Conservation (phyloP, 2,888 invertebrate genomes). For the Drosophila putrida region DNA sequence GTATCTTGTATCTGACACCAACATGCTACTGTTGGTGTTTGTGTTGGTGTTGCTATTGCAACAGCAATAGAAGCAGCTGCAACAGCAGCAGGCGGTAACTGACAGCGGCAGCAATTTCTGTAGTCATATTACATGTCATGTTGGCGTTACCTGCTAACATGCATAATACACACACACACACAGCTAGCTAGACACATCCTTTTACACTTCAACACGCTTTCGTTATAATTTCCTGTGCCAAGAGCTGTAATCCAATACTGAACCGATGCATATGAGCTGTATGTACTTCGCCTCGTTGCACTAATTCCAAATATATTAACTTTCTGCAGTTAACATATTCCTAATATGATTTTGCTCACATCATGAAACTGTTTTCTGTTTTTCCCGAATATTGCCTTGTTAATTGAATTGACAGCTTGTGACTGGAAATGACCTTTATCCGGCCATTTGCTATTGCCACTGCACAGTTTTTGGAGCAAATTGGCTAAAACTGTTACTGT, state of each 20-base stretch:
- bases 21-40: constrained; percentile 48
- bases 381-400: constrained; percentile 44
- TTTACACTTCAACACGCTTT: constrained; percentile 74
- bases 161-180: constrained; percentile 31
- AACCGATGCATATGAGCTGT: not conserved
- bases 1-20: constrained; percentile 66
- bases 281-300: constrained; percentile 6
- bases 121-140: constrained; percentile 75
- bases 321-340: constrained; percentile 43
- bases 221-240: constrained; percentile 71
- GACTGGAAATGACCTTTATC: constrained; percentile 54
- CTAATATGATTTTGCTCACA: constrained; percentile 15
- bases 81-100: constrained; percentile 11
- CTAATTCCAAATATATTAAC: constrained; percentile 53
- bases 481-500: constrained; percentile 30
- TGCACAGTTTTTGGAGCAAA: constrained; percentile 31
- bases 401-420: constrained; percentile 53
- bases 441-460: constrained; percentile 39
- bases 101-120: constrained; percentile 54
- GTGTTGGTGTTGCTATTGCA: constrained; percentile 23
- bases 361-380: constrained; percentile 18
- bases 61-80: not conserved
- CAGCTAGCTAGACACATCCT: constrained; percentile 61
- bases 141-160: constrained; percentile 33
- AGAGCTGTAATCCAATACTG: constrained; percentile 49